phyloP scores from a whole-genome alignment of 2,888 invertebrate species.

The Laothoe populi region DNA sequence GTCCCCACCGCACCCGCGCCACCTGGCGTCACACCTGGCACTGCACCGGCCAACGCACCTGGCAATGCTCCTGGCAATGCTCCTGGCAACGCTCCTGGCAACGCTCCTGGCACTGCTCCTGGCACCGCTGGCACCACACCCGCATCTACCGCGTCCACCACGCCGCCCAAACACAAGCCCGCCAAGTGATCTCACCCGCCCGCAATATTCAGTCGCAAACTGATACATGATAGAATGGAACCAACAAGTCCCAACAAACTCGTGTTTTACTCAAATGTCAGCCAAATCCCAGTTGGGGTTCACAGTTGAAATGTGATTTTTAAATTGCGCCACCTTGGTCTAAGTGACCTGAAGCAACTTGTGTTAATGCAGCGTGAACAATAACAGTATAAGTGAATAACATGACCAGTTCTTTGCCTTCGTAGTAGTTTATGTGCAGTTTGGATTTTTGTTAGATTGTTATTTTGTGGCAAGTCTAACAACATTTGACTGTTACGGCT shows the following conservation, averaged over 20 bases:
- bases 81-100: too few relatives aligned
- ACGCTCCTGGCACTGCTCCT: not conserved
- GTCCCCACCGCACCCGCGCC: slow-evolving; percentile 65
- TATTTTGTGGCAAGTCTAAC: too few relatives aligned
- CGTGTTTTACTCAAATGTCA: too few relatives aligned
- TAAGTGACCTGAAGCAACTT: not conserved
- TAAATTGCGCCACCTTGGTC: not conserved
- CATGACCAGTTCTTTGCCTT: too few relatives aligned
- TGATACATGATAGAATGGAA: not conserved
- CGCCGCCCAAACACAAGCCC: slow-evolving; percentile 77
- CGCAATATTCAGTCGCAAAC: slow-evolving; percentile 24
- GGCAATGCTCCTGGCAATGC: too few relatives aligned
- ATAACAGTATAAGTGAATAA: not conserved
- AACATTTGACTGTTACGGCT: too few relatives aligned
- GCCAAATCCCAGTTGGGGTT: not conserved
- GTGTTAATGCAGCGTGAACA: not conserved
- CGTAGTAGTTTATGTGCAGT: not conserved
- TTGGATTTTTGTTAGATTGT: not conserved
- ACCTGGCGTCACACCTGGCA: not conserved
- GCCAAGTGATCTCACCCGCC: slow-evolving; percentile 69
- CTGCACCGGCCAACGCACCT: not conserved
- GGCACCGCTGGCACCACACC: not conserved
- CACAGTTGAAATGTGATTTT: not conserved
- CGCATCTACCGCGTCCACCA: not conserved
- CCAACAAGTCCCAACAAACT: too few relatives aligned